Evolutionary conservation across 2,888 invertebrate species (phyloP), one percentile per base, ranked within the genome.

Genomic region (Melanophora roralis): DNA sequence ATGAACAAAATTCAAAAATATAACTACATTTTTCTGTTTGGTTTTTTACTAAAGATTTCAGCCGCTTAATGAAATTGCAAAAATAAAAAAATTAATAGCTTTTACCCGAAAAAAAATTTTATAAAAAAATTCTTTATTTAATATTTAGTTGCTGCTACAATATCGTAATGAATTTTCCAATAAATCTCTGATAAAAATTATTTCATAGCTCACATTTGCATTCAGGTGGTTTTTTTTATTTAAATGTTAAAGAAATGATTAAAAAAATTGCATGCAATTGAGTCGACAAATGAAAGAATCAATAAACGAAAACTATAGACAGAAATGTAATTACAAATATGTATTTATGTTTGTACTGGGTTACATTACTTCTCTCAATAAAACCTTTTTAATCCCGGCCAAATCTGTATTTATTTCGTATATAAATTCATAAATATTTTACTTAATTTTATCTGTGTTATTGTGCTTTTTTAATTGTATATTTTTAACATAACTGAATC

Each of bases 361-460:
- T n/a, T 21, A 0, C 14, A 55, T 34, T 23, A 43, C 59, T 45
- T 51, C 51, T 40, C 59, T 60, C 27, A 60, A 68, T 51, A 9
- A 47, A 55, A 67, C 43, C 36, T 12, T 40, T 76, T 62, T 32
- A 64, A 51, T 49, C 57, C 69, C 12, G 40, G 9, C 12, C 38
- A 49, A 69, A 64, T 64, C 64, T 36, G 40, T 43, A 57, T 51
- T 16, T 8, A 27, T 67, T 53, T 51, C n/a, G 14, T 19, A 11
- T 34, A 49, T 64, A 21, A 23, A 59, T 69, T 62, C 16, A 49
- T 49, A 45, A 49, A 51, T 76, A 55, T 68, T 68, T 67, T 34
- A 49, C 32, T 57, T 38, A 53, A 45, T 40, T 45, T 40, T 49
- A 65, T 57, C 21, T 34, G 11, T n/a, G 9, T n/a, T 32, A 57